phyloP scores from a whole-genome alignment of 2,888 invertebrate genomes.

The Trichopoda pennipes region DNA sequence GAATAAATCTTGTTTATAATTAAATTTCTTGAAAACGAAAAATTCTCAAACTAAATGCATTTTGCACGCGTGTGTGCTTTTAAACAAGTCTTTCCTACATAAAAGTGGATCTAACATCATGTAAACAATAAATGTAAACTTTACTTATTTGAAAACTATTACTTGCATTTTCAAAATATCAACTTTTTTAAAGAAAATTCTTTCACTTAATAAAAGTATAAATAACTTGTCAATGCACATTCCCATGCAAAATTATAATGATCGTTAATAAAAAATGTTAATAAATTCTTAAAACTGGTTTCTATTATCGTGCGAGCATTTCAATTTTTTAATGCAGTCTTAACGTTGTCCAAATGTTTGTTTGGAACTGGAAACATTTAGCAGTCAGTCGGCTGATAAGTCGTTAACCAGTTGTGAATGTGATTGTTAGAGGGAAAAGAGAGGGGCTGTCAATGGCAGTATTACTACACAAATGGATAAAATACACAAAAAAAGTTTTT shows the following conservation, averaged over 20 bases:
- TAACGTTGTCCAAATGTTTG: no score
- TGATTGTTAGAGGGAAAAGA: background rate
- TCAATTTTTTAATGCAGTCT: background rate
- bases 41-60: background rate
- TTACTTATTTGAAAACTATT: no score
- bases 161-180: no score
- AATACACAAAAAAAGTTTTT: background rate
- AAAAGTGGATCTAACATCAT: no score
- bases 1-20: slow-evolving; percentile 4
- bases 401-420: background rate
- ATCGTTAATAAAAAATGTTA: background rate
- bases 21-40: no score
- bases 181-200: background rate
- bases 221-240: no score
- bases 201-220: no score
- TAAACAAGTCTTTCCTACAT: no score
- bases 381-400: background rate
- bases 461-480: slow-evolving; percentile 9
- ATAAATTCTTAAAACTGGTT: slow-evolving; percentile 15
- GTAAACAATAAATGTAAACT: no score
- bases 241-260: no score
- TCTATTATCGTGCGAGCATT: background rate
- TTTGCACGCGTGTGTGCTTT: background rate
- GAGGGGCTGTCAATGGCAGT: background rate
- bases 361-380: slow-evolving; percentile 3